A percentile compares a stretch with the other conserved stretches of the same genome.
These are phyloP conservation scores for Luidia sarsii DNA, from an alignment of 53 echinoderm and acorn worm genomes.

Conservation along the genomic window DNA sequence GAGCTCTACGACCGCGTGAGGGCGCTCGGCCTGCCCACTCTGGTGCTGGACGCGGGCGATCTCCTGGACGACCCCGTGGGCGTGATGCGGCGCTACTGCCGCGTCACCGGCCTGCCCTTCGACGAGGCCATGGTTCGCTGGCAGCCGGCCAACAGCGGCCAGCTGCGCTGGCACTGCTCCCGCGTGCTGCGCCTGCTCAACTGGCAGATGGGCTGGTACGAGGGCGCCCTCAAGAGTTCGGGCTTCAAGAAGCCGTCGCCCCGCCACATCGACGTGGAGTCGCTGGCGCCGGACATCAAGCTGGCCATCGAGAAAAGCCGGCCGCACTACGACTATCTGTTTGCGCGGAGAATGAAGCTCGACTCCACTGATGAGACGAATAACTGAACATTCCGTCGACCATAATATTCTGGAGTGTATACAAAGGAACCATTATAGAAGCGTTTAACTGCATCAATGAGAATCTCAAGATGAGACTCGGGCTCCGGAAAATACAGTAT, in stretches of 20 bases:
- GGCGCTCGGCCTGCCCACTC: slow-evolving; percentile 24
- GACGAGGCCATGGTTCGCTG: slow-evolving; percentile 67
- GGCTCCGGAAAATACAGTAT: too few relatives aligned
- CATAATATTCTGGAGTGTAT: too few relatives aligned
- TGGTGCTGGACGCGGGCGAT: slow-evolving; percentile 85
- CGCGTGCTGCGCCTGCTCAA: slow-evolving; percentile 42
- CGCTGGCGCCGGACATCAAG: slow-evolving; percentile 48
- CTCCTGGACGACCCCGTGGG: slow-evolving; percentile 63
- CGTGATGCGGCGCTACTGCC: slow-evolving; percentile 73
- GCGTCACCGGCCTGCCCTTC: slow-evolving; percentile 66
- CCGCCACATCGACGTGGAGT: slow-evolving; percentile 37
- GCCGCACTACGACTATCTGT: slow-evolving; percentile 64
- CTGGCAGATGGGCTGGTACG: slow-evolving; percentile 70
- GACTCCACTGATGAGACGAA: too few relatives aligned
- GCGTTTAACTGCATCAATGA: too few relatives aligned
- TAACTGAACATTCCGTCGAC: too few relatives aligned
- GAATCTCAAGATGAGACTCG: too few relatives aligned
- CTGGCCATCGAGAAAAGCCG: slow-evolving; percentile 56
- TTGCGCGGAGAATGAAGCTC: slow-evolving; percentile 9
- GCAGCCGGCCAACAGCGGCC: slow-evolving; percentile 56
- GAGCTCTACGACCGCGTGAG: slow-evolving; percentile 55
- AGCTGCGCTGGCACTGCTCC: slow-evolving; percentile 69
- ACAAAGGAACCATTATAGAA: too few relatives aligned
- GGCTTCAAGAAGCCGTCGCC: slow-evolving; percentile 59
- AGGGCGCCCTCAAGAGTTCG: slow-evolving; percentile 67